Base-by-base conservation (phyloP, 2,797 vertebrate species). In the Clarias platycephalus region DNA sequence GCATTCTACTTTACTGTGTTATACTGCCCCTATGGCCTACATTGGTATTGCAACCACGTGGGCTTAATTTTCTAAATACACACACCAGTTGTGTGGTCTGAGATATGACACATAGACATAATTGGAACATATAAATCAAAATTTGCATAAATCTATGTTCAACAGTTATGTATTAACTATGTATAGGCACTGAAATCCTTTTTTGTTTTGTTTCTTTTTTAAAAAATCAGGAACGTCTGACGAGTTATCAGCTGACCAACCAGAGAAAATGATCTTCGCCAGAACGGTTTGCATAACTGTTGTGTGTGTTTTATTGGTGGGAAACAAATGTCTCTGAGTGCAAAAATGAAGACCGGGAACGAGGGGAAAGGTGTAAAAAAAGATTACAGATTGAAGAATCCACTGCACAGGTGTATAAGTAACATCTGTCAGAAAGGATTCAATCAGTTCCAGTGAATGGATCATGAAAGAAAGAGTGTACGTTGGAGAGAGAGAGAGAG, bases 391-490 rank as follows among this genome's bases (percentile, higher is more conserved):
- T 3, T 24, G 66, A 67, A 40, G 31, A 72, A 85, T 70, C 62
- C 34, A 77, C 57, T 26, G 83, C 53, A 40, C 87, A 86, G 87
- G 83, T 88, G 87, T 89, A 87, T 86, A 85, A 83, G 76, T 79
- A 84, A 88, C 88, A 88, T 85, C 87, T 86, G 90, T 89, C 86
- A 77, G 64, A 84, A 88, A 72, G 76, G 62, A 89, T 89, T 89
- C 81, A 85, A 87, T 89, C 90, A 74, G 82, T 88, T 88, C 80
- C 84, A 85, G 77, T 86, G 78, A 86, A 85, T 87, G 62, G 83
- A 86, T 86, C 80, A 76, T 80, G 74, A 88, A 81, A 57, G 57
- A 70, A 80, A 26, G 74, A 24, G 58, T 66, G 62, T 28, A 34
- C 26, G 15, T n/a, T 70, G 22, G 83, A 67, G 55, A 31, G 31